phyloP scores from a whole-genome alignment of 2,113 vertebrate species.

The Papio anubis region DNA sequence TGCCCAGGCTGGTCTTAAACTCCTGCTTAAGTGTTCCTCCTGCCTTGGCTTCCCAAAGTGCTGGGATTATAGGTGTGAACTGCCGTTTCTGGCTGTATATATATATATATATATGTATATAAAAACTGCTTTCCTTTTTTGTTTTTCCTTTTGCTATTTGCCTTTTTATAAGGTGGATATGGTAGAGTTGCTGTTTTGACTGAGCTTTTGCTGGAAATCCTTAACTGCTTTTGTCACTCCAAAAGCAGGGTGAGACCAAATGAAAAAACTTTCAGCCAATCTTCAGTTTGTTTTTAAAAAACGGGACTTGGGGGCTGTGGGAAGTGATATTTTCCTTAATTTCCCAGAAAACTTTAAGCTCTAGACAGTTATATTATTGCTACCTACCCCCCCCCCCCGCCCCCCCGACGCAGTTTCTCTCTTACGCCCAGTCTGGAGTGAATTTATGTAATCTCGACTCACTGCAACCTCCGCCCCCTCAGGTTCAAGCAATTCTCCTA shows the following conservation, averaged over 20 bases:
- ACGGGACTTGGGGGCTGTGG: neutral
- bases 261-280: slow-evolving; percentile 31
- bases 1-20: too few relatives aligned
- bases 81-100: too few relatives aligned
- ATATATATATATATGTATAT: too few relatives aligned
- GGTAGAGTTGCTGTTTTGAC: slow-evolving; percentile 14
- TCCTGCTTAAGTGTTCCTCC: too few relatives aligned
- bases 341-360: slow-evolving; percentile 31
- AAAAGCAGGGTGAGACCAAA: slow-evolving; percentile 36
- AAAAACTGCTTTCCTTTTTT: neutral
- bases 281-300: neutral
- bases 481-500: too few relatives aligned
- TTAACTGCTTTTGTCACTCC: slow-evolving; percentile 11
- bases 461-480: too few relatives aligned
- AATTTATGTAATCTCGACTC: too few relatives aligned
- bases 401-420: too few relatives aligned
- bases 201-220: slow-evolving; percentile 32
- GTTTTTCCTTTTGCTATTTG: neutral
- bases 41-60: too few relatives aligned
- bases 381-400: neutral
- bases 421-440: too few relatives aligned
- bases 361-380: neutral
- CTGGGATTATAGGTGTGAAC: too few relatives aligned
- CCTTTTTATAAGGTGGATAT: neutral
- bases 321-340: slow-evolving; percentile 30